Conservation (phyloP, 30 jellyfish, hydroid and myxozoan genomes). For the Cassiopea andromeda region DNA sequence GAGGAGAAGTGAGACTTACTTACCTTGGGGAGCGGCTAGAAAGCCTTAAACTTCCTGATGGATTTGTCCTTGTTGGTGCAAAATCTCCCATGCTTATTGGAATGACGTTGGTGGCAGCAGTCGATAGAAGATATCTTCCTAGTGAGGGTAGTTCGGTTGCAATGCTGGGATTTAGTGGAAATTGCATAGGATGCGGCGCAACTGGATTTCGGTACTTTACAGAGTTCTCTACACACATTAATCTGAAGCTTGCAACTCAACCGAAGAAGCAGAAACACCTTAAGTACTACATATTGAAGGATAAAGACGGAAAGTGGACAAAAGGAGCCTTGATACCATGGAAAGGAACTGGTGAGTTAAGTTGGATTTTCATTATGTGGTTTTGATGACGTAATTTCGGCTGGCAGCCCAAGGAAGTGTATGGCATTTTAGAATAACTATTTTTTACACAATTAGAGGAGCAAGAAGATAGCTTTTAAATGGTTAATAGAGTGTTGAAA, state of each 20-base stretch:
- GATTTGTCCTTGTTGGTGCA: slow-evolving; percentile 88
- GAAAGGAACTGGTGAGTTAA: slow-evolving; percentile 87
- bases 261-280: slow-evolving; percentile 91
- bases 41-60: slow-evolving; percentile 71
- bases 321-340: slow-evolving; percentile 90
- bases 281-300: slow-evolving; percentile 72
- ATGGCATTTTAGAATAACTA: too few relatives aligned
- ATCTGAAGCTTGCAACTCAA: slow-evolving; percentile 87
- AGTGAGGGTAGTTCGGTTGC: slow-evolving; percentile 81
- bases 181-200: slow-evolving; percentile 94
- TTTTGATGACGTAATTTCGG: background rate
- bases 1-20: slow-evolving; percentile 85
- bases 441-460: too few relatives aligned
- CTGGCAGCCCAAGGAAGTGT: too few relatives aligned
- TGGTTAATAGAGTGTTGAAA: too few relatives aligned
- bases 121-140: slow-evolving; percentile 84
- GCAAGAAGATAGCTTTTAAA: too few relatives aligned
- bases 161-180: slow-evolving; percentile 89
- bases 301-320: slow-evolving; percentile 83
- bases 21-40: slow-evolving; percentile 63
- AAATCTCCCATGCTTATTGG: slow-evolving; percentile 90
- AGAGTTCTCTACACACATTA: slow-evolving; percentile 87
- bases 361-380: background rate
- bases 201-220: slow-evolving; percentile 91
- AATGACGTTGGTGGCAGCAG: slow-evolving; percentile 88